Percentiles rank a stretch among this genome's conserved stretches.
phyloP scores from a whole-genome alignment of 2,888 invertebrate species.

The Aphodius sticticus region DNA sequence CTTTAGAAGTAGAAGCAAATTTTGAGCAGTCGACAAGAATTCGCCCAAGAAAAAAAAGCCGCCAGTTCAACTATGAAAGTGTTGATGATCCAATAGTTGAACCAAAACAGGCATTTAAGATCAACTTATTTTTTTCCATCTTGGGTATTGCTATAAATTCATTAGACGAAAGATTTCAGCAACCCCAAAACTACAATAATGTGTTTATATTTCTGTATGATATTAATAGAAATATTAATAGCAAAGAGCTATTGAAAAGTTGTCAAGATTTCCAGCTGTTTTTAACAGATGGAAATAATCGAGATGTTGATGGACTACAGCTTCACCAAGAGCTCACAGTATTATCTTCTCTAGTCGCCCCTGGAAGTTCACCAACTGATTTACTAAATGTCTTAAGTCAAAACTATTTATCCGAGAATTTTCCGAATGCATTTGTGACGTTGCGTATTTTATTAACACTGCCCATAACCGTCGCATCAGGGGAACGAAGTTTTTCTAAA shows the following conservation, averaged over 20 bases:
- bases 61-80: constrained; percentile 22
- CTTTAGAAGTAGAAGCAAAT: constrained; percentile 9
- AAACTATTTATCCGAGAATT: background rate
- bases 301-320: background rate
- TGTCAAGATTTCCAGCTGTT: constrained; percentile 12
- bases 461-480: constrained; percentile 39
- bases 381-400: background rate
- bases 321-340: background rate
- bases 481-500: constrained; percentile 39
- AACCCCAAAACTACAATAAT: constrained; percentile 13
- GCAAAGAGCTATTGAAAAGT: constrained; percentile 13
- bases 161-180: constrained; percentile 21
- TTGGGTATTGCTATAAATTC: constrained; percentile 24
- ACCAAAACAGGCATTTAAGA: constrained; percentile 22
- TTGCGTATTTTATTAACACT: constrained; percentile 38
- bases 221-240: no score
- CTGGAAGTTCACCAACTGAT: background rate
- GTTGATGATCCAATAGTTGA: constrained; percentile 14
- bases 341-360: background rate
- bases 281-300: background rate
- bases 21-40: background rate
- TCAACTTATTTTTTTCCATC: constrained; percentile 21
- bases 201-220: constrained; percentile 20
- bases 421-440: constrained; percentile 36
- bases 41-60: constrained; percentile 23